Evolutionary conservation across 2,888 invertebrate species (phyloP).

Genomic region (Melanargia galathea): DNA sequence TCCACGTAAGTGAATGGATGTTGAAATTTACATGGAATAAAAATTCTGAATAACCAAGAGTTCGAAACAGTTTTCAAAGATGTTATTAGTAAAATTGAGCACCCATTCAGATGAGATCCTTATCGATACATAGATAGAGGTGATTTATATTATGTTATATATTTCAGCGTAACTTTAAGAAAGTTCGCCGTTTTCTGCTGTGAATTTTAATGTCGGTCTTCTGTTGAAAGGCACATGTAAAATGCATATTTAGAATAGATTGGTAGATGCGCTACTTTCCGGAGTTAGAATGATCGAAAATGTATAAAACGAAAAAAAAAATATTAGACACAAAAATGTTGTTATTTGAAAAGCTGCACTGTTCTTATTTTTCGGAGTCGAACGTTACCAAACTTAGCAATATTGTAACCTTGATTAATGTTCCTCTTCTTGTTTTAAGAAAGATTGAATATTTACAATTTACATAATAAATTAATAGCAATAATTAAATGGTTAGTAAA

Average conservation of each 20-base stretch:
- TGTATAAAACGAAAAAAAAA: constrained; percentile 52
- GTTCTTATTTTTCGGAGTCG: constrained; percentile 69
- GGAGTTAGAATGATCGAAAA: constrained; percentile 66
- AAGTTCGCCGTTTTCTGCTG: constrained; percentile 54
- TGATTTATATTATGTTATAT: constrained; percentile 51
- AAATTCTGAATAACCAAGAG: not conserved
- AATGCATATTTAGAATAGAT: constrained; percentile 74
- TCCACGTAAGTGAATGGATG: constrained; percentile 55
- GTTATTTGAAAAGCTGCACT: constrained; percentile 82
- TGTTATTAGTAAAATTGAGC: constrained; percentile 50
- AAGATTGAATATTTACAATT: constrained; percentile 82
- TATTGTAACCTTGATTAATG: constrained; percentile 80
- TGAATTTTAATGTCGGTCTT: constrained; percentile 48
- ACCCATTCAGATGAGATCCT: constrained; percentile 44
- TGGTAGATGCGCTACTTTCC: constrained; percentile 80
- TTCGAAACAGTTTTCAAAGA: constrained; percentile 1
- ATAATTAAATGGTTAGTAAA: constrained; percentile 75
- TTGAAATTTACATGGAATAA: constrained; percentile 50
- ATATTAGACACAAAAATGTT: constrained; percentile 51
- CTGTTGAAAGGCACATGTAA: constrained; percentile 52
- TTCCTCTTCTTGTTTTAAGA: constrained; percentile 83
- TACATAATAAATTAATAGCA: constrained; percentile 77
- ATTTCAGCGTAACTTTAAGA: constrained; percentile 58
- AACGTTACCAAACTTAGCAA: constrained; percentile 80
- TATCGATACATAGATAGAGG: constrained; percentile 48